Base-by-base conservation (phyloP, 2,888 invertebrate genomes). In the Exephanes ischioxanthus region DNA sequence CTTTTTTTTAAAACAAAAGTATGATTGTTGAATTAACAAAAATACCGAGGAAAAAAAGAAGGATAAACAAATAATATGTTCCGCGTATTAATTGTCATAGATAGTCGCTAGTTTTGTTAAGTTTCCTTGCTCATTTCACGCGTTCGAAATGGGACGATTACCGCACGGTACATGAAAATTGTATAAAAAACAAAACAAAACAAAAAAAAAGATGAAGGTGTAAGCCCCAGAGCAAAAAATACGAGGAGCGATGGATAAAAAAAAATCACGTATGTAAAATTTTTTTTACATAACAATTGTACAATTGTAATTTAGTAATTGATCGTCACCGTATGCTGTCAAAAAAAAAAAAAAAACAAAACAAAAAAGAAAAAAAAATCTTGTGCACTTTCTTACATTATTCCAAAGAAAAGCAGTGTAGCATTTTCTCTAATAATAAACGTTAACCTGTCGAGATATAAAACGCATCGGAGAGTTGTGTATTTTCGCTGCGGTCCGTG, bases 371-470 rank as follows among this genome's bases (percentile, higher is more conserved):
- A 7, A 41, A 41, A 41, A 41, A 41, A 41, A 41, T 87, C 80
- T 85, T 89, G 89, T 89, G 90, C 91, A 92, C 90, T 92, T 92
- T 92, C 92, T 90, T 91, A 91, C 90, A 91, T 89, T 91, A 91
- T 90, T 89, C 90, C 92, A 91, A 92, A 91, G 90, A 91, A 77
- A 90, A 91, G 87, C 88, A 91, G 91, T 92, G 92, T 92, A 92
- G 90, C 90, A 89, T 91, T 92, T 91, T 91, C 91, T 92, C 90
- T 88, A 85, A 89, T 89, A 92, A 91, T 92, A 92, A 91, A 92
- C 86, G 88, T 89, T 91, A 88, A 84, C 85, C 88, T 88, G 83
- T 88, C 85, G 79, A 87, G 79, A 41, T 41, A 77, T 48, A 68
- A 80, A 81, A 48, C 48, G 53, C 72, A 73, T 30, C 14, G 33